These are phyloP conservation scores for Ophiothrix spiculata DNA, from an alignment of 35 echinoderm and acorn worm species.

Conservation along the genomic window DNA sequence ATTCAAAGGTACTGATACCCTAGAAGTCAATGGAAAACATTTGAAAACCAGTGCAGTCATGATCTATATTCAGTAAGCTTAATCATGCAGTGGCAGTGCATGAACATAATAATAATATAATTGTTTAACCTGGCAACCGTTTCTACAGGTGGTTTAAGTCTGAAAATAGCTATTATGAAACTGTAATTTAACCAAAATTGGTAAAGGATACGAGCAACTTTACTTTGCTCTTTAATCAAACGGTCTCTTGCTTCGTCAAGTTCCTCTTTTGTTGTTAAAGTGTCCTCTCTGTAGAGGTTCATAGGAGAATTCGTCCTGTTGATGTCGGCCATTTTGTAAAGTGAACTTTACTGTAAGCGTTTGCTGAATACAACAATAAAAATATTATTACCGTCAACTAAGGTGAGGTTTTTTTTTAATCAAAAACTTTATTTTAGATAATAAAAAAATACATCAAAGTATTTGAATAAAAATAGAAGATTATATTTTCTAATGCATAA, in stretches of 20 bases:
- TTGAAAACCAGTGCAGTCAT: too few relatives aligned
- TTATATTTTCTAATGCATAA: too few relatives aligned
- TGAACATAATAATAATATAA: neutral
- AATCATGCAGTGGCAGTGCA: neutral
- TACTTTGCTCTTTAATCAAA: slow-evolving; percentile 72
- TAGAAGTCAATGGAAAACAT: too few relatives aligned
- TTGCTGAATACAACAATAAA: too few relatives aligned
- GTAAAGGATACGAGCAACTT: slow-evolving; percentile 79
- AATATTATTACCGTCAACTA: too few relatives aligned
- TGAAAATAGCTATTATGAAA: too few relatives aligned
- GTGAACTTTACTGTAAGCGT: too few relatives aligned
- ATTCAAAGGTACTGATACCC: too few relatives aligned
- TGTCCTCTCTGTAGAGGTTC: slow-evolving; percentile 85
- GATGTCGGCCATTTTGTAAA: slow-evolving; percentile 85
- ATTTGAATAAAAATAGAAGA: too few relatives aligned
- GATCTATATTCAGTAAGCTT: neutral
- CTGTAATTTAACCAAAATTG: neutral
- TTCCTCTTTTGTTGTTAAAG: slow-evolving; percentile 86
- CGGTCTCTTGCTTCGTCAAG: slow-evolving; percentile 65
- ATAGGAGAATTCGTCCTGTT: slow-evolving; percentile 92
- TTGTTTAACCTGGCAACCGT: neutral
- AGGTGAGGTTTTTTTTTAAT: too few relatives aligned
- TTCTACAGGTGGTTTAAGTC: neutral
- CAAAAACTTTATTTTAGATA: too few relatives aligned
- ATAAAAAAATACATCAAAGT: too few relatives aligned